Evolutionary conservation across 2,113 vertebrate genomes (phyloP), one percentile per base, ranked within the genome.

Genomic region (Lophura nycthemera): DNA sequence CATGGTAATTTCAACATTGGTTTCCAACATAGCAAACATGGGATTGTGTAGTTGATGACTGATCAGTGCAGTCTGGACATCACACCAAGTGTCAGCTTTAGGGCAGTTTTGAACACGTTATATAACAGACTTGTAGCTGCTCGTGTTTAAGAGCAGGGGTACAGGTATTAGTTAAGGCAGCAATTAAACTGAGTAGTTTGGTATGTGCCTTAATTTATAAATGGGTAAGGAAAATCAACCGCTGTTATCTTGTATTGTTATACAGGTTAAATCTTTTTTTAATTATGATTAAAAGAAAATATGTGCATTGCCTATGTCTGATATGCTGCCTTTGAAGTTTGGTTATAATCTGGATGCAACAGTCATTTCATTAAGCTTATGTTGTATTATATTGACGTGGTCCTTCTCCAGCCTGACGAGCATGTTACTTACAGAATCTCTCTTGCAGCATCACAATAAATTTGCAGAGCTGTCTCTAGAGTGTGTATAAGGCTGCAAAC

Each of bases 11-110:
- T 83, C 73, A 86, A 38, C 15, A 72, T 21, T 57, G 0, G 0
- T 6, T 78, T 6, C 57, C 36, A 42, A 63, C 77, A 48, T 6
- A 40, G 9, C 24, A 42, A 71, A 34, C 0, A 0, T 12, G 14
- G 21, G 12, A 54, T 48, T 56, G 43, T 38, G 19, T 40, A 70
- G 20, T 0, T 18, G 0, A 13, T 15, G 43, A 32, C 22, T 15
- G 8, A 8, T 70, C 27, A 27, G 19, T 8, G 13, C 14, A 66
- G 15, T 50, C 18, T 43, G 60, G 29, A 22, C 45, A 14, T 70
- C 0, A 1, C 34, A 57, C 6, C 15, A 30, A 30, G 7, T 60
- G 32, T 54, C 61, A 67, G n/a, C 69, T 66, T 87, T 67, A 78
- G 42, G 47, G 13, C 29, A 84, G 25, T 63, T 71, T 63, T 61